Base-by-base conservation (phyloP, 1,140 invertebrate genomes). In the Bursaphelenchus mucronatus region DNA sequence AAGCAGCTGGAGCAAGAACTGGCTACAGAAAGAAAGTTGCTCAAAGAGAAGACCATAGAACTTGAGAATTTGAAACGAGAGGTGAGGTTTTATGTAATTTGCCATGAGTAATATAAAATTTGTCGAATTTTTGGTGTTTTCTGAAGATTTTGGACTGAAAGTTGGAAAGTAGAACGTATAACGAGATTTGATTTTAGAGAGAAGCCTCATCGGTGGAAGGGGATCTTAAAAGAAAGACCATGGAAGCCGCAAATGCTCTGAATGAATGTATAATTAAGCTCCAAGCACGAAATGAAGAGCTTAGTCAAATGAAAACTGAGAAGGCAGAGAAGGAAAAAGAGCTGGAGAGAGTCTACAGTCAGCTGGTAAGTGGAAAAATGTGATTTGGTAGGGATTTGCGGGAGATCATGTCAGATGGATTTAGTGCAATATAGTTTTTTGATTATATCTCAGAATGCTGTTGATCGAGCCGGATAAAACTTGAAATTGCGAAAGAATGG, bases 301-400 rank as follows among this genome's bases (percentile, higher is more conserved):
- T 40, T 9, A 46, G 10, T 5, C 15, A 50, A 9, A n/a, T 59
- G 19, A 30, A 59, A 39, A 44, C 57, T n/a, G 13, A 30, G 3
- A 11, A 59, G 9, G 57, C 41, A 13, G 13, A 59, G 21, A 45
- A 44, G 57, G 45, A 44, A 39, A 50, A 59, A 7, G 57, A 59
- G 47, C 57, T 59, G 19, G n/a, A 50, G 15, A 2, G 57, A 45
- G 57, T 44, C n/a, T 59, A 59, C 40, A 44, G 45, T 39, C 57
- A 59, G 40, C 15, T 59, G 13, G 54, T 55, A 15, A 39, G 54
- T n/a, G 5, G 5, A 30, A 30, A 30, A 30, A 30, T 30, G 1
- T 30, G 30, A 30, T 30, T 30, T 30, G 5, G 5, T 30, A 30
- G 30, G 30, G 30, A 30, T 30, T 30, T 30, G 30, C 1, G 30